phyloP scores from a whole-genome alignment of 1,140 invertebrate genomes.

The Drosophila sulfurigaster region DNA sequence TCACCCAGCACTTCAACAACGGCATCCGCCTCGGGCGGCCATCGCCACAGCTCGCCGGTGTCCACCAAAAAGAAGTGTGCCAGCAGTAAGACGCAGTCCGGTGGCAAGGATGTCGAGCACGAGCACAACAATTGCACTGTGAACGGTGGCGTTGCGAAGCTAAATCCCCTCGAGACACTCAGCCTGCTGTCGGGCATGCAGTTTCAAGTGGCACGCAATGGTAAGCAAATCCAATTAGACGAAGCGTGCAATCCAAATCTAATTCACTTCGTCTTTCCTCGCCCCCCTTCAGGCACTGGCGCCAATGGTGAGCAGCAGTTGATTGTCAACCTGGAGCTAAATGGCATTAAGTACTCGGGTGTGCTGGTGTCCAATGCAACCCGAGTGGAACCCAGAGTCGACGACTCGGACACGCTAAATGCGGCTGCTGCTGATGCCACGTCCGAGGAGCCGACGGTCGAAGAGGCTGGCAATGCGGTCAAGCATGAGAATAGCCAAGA shows the following conservation, averaged over 20 bases:
- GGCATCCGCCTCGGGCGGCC: conserved; percentile 57
- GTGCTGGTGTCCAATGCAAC: conserved; percentile 91
- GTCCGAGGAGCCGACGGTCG: not conserved
- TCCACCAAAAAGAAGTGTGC: conserved; percentile 73
- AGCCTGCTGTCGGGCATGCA: conserved; percentile 88
- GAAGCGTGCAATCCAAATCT: not conserved
- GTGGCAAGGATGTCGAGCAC: conserved; percentile 31
- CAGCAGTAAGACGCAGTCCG: conserved; percentile 63
- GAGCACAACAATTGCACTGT: not conserved
- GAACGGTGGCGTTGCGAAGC: conserved; percentile 26
- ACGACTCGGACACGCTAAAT: not conserved
- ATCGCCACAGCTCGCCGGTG: conserved; percentile 75
- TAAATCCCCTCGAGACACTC: conserved; percentile 69
- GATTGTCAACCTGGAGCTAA: conserved; percentile 98
- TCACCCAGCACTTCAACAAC: conserved; percentile 79
- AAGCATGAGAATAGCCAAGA: conserved; percentile 38
- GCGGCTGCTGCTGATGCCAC: not conserved
- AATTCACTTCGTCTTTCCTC: not conserved
- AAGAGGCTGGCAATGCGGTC: conserved; percentile 10
- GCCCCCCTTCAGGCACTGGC: conserved; percentile 87
- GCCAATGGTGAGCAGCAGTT: conserved; percentile 93
- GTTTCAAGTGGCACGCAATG: conserved; percentile 95
- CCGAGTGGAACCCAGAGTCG: conserved; percentile 20
- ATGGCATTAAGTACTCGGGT: conserved; percentile 96
- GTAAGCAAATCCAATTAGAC: conserved; percentile 85